Evolutionary conservation across 2,888 invertebrate genomes (phyloP), one percentile per base, ranked within the genome.

Genomic region (Hirtodrosophila histrioides): DNA sequence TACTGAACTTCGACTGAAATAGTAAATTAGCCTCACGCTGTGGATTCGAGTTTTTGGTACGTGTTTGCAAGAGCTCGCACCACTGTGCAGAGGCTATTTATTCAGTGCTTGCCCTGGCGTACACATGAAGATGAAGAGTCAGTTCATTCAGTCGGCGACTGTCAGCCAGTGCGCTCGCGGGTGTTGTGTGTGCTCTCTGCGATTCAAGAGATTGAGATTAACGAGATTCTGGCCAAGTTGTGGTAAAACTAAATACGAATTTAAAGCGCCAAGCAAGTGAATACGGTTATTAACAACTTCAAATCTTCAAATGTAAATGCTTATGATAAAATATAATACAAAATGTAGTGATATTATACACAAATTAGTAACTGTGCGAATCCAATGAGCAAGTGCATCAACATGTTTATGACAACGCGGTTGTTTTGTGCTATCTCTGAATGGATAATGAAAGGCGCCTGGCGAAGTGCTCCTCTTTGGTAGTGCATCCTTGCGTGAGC

Each of bases 111-210:
- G 68, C 62, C 62, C 35, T 40, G 33, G 49, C 55, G 33, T 37
- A 61, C 62, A 56, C 73, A 69, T 37, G 35, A 69, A 64, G 64
- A 63, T 73, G 63, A 55, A 69, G 64, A 69, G 72, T 54, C 69
- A 54, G 51, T 67, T 60, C 74, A 72, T 72, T 74, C 72, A 72
- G 72, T 72, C 58, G 72, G 37, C 69, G 69, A 72, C 72, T 55
- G 74, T 64, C 74, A 55, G 65, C 51, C 65, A 41, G 36, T 55
- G 51, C 55, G 74, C 39, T 64, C 55, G 72, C 65, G 50, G 53
- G 31, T 74, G 31, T 43, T 51, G 48, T 37, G 40, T 53, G 40
- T 53, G 41, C 49, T 50, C 54, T 41, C n/a, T n/a, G 44, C 17
- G 7, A 23, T 41, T 35, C 33, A 12, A 37, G n/a, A 37, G 54